Evolutionary conservation across 2,113 vertebrate genomes (phyloP).

Genomic region (Leptodactylus fuscus): DNA sequence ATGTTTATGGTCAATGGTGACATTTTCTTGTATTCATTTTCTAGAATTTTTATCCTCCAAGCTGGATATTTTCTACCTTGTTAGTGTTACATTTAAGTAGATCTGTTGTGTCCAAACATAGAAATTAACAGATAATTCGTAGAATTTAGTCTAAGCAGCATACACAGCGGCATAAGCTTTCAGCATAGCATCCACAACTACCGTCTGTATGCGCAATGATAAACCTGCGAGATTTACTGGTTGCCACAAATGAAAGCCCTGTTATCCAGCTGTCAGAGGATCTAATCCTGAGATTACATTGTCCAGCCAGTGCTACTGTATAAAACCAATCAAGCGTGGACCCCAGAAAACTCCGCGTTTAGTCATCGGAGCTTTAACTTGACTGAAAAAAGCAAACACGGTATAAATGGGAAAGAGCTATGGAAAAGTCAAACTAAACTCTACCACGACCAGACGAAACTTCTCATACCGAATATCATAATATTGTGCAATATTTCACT

Average conservation of each 20-base stretch:
- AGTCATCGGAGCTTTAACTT: conserved; percentile 1
- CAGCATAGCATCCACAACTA: not conserved
- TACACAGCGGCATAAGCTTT: not conserved
- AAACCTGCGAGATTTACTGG: conserved; percentile 30
- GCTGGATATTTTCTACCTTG: too few relatives aligned
- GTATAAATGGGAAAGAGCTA: not conserved
- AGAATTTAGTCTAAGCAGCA: too few relatives aligned
- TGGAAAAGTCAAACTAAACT: not conserved
- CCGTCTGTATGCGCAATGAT: not conserved
- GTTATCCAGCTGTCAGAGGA: conserved; percentile 52
- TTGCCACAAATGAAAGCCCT: not conserved
- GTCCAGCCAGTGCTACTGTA: conserved; percentile 3
- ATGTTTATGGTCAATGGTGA: too few relatives aligned
- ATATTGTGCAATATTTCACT: not conserved
- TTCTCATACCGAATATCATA: not conserved
- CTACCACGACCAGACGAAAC: not conserved
- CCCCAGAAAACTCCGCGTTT: not conserved
- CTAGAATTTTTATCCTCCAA: too few relatives aligned
- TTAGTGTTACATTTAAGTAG: too few relatives aligned
- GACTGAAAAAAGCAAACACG: not conserved
- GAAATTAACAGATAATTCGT: too few relatives aligned
- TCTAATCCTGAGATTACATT: conserved; percentile 34
- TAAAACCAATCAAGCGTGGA: conserved; percentile 42
- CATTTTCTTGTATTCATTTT: too few relatives aligned
- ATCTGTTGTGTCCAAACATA: too few relatives aligned